These are phyloP conservation scores for Octonoba sinensis DNA, from an alignment of 2,888 invertebrate species.

Conservation along the genomic window DNA sequence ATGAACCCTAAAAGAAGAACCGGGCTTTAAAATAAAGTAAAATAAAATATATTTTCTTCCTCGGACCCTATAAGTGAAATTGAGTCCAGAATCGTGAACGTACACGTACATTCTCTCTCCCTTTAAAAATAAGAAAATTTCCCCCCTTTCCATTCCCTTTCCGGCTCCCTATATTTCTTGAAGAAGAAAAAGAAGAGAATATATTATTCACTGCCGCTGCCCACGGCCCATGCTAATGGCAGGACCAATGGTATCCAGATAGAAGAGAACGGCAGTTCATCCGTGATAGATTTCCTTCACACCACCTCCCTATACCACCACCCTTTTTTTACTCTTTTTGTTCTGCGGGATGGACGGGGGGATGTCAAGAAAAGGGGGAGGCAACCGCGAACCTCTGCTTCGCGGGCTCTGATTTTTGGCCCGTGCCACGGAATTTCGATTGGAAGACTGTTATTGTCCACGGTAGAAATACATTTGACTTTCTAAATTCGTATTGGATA, in stretches of 20 bases:
- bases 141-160: background rate
- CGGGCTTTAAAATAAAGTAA: conserved; percentile 62
- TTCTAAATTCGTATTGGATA: too few species aligned
- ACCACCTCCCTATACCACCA: conserved; percentile 15
- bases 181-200: conserved; percentile 43
- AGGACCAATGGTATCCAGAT: conserved; percentile 43
- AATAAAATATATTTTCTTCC: conserved; percentile 61
- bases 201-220: conserved; percentile 62
- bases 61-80: conserved; percentile 63
- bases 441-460: background rate
- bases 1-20: conserved; percentile 62
- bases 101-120: conserved; percentile 51
- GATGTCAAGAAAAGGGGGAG: background rate
- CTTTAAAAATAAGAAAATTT: conserved; percentile 57
- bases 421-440: conserved; percentile 22
- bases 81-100: conserved; percentile 59
- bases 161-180: conserved; percentile 46
- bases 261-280: conserved; percentile 43
- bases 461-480: too few species aligned
- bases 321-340: background rate
- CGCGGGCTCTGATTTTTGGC: conserved; percentile 22
- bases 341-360: conserved; percentile 11
- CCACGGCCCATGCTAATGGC: conserved; percentile 62
- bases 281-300: conserved; percentile 60
- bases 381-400: conserved; percentile 52